phyloP scores from a whole-genome alignment of 2,888 invertebrate species.

The Trachelus iudaicus region DNA sequence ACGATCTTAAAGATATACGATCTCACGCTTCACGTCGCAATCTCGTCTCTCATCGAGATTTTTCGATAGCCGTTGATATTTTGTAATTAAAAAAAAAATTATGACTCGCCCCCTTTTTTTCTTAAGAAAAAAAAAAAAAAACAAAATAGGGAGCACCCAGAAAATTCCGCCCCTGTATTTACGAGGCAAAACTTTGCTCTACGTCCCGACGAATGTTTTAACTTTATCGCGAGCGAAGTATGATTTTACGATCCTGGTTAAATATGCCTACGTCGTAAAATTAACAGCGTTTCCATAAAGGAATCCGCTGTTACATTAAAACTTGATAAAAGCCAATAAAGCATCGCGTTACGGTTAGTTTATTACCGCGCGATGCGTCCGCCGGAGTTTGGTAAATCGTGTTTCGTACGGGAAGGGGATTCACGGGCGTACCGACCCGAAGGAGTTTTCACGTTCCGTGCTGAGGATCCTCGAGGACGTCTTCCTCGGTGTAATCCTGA shows the following conservation, averaged over 20 bases:
- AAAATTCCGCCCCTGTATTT: conserved; percentile 38
- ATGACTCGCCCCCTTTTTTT: no score
- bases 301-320: conserved; percentile 55
- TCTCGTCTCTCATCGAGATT: no score
- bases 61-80: no score
- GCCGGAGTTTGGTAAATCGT: background rate
- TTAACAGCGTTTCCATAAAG: conserved; percentile 63
- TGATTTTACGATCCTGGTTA: conserved; percentile 58
- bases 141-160: no score
- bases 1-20: no score
- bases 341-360: conserved; percentile 48
- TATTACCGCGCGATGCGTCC: conserved; percentile 23
- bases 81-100: no score
- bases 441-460: background rate
- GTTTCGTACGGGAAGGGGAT: no score
- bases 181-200: conserved; percentile 44
- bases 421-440: no score
- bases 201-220: conserved; percentile 47
- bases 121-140: background rate
- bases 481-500: background rate
- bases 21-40: no score
- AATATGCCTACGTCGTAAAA: conserved; percentile 60
- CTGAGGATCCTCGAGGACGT: background rate
- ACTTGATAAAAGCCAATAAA: conserved; percentile 58
- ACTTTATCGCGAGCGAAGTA: conserved; percentile 59